These are phyloP conservation scores for Ischnus inquisitorius DNA, from an alignment of 2,888 invertebrate species.

Conservation along the genomic window DNA sequence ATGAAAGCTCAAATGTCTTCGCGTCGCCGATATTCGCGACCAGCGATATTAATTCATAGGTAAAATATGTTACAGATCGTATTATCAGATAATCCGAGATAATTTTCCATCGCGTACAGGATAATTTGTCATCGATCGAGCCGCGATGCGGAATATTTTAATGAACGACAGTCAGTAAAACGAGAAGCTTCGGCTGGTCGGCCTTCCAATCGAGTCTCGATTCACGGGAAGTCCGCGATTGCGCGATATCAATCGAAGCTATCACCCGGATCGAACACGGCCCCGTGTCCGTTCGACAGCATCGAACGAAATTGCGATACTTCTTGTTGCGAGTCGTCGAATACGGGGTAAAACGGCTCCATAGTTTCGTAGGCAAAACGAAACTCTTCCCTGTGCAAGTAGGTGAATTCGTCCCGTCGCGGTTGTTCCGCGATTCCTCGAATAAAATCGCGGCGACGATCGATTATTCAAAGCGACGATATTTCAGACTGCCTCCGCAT, in stretches of 20 bases:
- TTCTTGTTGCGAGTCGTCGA: conserved; percentile 44
- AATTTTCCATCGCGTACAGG: conserved; percentile 51
- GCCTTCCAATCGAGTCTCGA: conserved; percentile 52
- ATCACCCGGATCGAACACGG: neutral
- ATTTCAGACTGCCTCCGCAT: conserved; percentile 1
- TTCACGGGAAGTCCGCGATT: conserved; percentile 30
- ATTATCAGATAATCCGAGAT: neutral
- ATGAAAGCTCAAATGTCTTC: neutral
- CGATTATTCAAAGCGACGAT: conserved; percentile 14
- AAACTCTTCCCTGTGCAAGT: neutral
- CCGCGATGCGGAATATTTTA: conserved; percentile 17
- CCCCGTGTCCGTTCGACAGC: neutral
- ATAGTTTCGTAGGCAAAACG: neutral
- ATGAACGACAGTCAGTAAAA: conserved; percentile 39
- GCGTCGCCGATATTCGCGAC: neutral
- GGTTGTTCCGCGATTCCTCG: conserved; percentile 2
- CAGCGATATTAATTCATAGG: no score
- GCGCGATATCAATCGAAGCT: conserved; percentile 51
- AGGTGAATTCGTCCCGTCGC: conserved; percentile 7
- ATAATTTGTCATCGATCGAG: conserved; percentile 60
- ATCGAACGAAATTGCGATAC: conserved; percentile 55
- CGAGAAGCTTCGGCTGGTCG: neutral
- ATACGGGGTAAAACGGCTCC: conserved; percentile 29
- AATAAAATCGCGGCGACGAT: neutral
- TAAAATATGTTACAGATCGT: no score